phyloP scores from a whole-genome alignment of 2,888 invertebrate species.

The Willowsia nigromaculata region DNA sequence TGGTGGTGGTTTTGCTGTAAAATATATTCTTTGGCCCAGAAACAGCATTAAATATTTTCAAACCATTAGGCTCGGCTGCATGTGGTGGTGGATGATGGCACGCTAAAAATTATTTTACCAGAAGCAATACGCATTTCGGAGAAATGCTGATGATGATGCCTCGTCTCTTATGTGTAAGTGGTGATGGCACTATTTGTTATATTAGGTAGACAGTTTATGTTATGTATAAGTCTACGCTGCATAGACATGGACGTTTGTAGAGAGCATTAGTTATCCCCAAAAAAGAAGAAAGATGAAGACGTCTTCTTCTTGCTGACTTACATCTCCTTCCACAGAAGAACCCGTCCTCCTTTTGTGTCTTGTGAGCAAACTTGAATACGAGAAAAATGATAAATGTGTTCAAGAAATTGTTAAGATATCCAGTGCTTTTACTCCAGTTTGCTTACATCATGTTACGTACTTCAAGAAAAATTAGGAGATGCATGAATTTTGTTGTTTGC shows the following conservation, averaged over 20 bases:
- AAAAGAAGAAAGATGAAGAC: constrained; percentile 47
- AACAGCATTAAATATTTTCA: constrained; percentile 78
- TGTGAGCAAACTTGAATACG: constrained; percentile 53
- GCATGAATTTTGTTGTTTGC: constrained; percentile 70
- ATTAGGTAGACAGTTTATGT: neutral
- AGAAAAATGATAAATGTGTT: constrained; percentile 70
- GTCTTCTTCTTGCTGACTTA: constrained; percentile 56
- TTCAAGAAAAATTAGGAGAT: constrained; percentile 68
- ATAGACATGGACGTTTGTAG: neutral
- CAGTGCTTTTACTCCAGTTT: constrained; percentile 56
- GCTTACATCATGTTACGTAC: constrained; percentile 47
- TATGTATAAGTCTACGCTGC: neutral
- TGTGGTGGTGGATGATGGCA: constrained; percentile 45
- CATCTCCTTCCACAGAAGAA: constrained; percentile 49
- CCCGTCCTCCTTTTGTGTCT: constrained; percentile 57
- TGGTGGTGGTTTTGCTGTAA: constrained; percentile 51
- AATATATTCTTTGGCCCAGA: constrained; percentile 71
- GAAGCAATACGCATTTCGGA: constrained; percentile 20
- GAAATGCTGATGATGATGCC: neutral
- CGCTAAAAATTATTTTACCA: constrained; percentile 52
- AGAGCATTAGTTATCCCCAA: constrained; percentile 39
- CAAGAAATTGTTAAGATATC: constrained; percentile 63
- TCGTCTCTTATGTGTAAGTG: neutral
- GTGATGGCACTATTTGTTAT: neutral
- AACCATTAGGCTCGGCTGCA: constrained; percentile 75